Evolutionary conservation across 2,888 invertebrate species (phyloP).

Genomic region (Graphium colonna): DNA sequence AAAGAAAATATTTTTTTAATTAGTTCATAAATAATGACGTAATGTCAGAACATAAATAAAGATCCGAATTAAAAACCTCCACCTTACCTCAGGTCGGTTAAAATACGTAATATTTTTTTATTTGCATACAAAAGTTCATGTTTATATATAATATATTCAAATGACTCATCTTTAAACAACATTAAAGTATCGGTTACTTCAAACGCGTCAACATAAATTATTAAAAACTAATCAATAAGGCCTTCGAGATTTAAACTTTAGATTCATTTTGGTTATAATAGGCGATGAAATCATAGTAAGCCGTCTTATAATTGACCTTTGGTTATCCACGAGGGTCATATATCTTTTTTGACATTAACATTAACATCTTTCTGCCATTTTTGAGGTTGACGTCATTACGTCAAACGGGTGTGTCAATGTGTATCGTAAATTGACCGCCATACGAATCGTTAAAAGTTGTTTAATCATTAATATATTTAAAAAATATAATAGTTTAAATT

Average conservation of each 20-base stretch:
- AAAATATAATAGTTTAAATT: too few relatives aligned
- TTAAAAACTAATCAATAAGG: constrained; percentile 1
- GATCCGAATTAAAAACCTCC: too few relatives aligned
- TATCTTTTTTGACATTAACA: constrained; percentile 12
- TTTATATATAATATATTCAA: neutral
- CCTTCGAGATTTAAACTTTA: neutral
- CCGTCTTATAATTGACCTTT: constrained; percentile 5
- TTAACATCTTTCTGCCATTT: neutral
- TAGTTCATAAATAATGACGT: too few relatives aligned
- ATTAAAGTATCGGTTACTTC: neutral
- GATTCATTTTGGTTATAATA: neutral
- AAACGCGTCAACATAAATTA: neutral
- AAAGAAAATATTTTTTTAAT: too few relatives aligned
- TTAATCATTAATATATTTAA: too few relatives aligned
- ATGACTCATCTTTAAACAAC: neutral
- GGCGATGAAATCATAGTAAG: constrained; percentile 18
- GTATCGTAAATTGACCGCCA: too few relatives aligned
- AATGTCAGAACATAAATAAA: too few relatives aligned
- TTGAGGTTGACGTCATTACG: constrained; percentile 1
- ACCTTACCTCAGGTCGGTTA: too few relatives aligned
- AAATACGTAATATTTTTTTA: too few relatives aligned
- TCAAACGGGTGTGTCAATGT: neutral
- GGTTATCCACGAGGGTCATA: constrained; percentile 3
- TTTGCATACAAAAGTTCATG: too few relatives aligned
- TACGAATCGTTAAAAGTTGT: neutral